These are phyloP conservation scores for Homarus americanus DNA, from an alignment of 1,140 invertebrate species.

Conservation along the genomic window DNA sequence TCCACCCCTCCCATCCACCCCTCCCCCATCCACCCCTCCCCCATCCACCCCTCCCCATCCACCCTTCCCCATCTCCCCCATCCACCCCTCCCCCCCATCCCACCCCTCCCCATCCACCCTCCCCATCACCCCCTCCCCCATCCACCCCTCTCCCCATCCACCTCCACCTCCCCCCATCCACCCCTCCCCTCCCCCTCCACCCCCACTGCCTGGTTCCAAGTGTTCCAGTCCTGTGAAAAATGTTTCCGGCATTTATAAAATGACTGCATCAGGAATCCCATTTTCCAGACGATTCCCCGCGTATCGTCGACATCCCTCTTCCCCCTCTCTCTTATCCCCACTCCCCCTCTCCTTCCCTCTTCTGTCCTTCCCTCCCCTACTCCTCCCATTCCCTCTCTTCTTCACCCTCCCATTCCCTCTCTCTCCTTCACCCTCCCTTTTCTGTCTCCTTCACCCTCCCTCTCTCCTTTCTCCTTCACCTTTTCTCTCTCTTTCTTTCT, in stretches of 20 bases:
- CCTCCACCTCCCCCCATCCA: not conserved
- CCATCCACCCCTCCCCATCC: not conserved
- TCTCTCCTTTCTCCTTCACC: not conserved
- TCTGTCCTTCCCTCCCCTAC: not conserved
- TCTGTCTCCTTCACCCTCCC: not conserved
- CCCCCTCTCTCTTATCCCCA: not conserved
- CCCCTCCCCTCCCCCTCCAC: not conserved
- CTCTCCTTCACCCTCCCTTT: not conserved
- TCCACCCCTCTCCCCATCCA: too few relatives aligned
- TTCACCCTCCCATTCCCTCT: constrained; percentile 18
- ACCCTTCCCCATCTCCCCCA: not conserved
- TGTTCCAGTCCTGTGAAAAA: not conserved
- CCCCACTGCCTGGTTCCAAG: not conserved
- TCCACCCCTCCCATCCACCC: not conserved
- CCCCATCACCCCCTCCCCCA: not conserved
- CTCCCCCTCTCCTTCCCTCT: not conserved
- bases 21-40: too few relatives aligned
- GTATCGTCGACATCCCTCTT: constrained; percentile 58
- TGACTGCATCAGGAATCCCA: constrained; percentile 65
- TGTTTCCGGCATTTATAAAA: constrained; percentile 54
- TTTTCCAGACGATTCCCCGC: constrained; percentile 58
- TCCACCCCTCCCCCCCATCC: not conserved
- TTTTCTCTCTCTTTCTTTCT: constrained; percentile 1
- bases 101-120: not conserved
- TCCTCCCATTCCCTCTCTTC: not conserved